Evolutionary conservation across 2,113 vertebrate species (phyloP), one percentile per base, ranked within the genome.

Genomic region (Clarias macrocephalus): DNA sequence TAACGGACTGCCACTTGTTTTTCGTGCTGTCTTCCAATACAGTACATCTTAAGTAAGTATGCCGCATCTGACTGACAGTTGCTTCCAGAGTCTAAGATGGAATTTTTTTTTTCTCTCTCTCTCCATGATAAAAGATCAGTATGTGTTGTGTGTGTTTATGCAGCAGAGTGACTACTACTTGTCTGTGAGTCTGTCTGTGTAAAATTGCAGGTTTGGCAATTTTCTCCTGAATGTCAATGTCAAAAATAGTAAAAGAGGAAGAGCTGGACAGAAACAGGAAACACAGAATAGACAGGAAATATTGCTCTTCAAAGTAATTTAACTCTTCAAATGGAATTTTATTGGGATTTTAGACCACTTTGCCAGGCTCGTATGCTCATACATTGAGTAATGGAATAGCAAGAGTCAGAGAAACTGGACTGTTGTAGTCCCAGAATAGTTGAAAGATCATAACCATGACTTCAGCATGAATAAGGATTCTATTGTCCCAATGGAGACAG

Each of bases 401-500:
- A 82, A 48, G 60, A 42, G n/a, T 18, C 65, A 37, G 30, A 63
- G 30, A 88, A 63, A 80, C 21, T 70, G 15, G 70, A 85, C 77
- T 21, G 13, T 59, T 79, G 9, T 73, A 57, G 80, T 56, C 57
- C 56, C 84, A 80, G 62, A 25, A 56, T 70, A 82, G 80, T 82
- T 48, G 72, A 68, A 57, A 42, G 66, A 86, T 77, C 68, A 76
- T 86, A 83, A 79, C 63, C 42, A 81, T 89, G 87, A 85, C 88
- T 82, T 91, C 88, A 88, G 76, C 66, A 84, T 70, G 85, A 30
- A 93, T 91, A 93, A 92, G 88, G 86, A 88, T 62, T 56, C 72
- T 91, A 90, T 90, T 92, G 91, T 93, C 73, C 59, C 66, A 84
- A 37, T 84, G 90, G 84, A 86, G 89, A 90, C 87, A 83, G 80